Conservation (phyloP, 2,888 invertebrate genomes). For the Dioctria linearis region DNA sequence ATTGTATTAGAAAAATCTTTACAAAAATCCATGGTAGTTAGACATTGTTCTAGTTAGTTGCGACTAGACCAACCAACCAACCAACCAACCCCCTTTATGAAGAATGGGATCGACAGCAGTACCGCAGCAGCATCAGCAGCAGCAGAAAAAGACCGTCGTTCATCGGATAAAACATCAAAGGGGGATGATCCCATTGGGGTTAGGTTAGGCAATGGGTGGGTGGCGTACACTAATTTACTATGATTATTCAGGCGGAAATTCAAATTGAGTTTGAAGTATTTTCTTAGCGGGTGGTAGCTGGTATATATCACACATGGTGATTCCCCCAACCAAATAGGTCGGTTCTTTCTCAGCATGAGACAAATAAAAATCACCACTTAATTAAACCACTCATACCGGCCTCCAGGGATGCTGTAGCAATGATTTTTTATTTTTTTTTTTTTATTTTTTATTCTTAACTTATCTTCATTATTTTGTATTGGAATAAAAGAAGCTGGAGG, state of each 20-base stretch:
- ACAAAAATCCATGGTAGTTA: too few relatives aligned
- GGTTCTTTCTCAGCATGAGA: slow-evolving; percentile 44
- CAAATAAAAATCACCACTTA: slow-evolving; percentile 58
- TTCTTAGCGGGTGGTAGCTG: slow-evolving; percentile 42
- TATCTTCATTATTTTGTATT: not conserved
- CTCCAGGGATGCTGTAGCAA: not conserved
- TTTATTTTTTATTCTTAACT: not conserved
- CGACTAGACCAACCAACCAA: too few relatives aligned
- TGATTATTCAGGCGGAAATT: slow-evolving; percentile 52
- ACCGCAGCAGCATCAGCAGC: too few relatives aligned
- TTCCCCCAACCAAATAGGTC: not conserved
- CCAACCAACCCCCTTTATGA: too few relatives aligned
- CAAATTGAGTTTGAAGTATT: slow-evolving; percentile 53
- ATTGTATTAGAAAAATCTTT: too few relatives aligned
- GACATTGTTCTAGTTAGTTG: too few relatives aligned
- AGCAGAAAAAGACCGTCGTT: too few relatives aligned
- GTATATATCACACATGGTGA: not conserved
- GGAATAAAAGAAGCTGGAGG: not conserved
- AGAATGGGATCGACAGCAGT: too few relatives aligned
- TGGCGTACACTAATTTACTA: slow-evolving; percentile 48
- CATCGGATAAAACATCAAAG: not conserved
- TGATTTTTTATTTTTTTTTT: not conserved
- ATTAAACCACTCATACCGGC: slow-evolving; percentile 56
- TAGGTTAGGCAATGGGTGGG: not conserved
- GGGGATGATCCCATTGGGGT: not conserved